These are phyloP conservation scores for Melierax canorus DNA, from an alignment of 2,113 vertebrate species.

Conservation along the genomic window DNA sequence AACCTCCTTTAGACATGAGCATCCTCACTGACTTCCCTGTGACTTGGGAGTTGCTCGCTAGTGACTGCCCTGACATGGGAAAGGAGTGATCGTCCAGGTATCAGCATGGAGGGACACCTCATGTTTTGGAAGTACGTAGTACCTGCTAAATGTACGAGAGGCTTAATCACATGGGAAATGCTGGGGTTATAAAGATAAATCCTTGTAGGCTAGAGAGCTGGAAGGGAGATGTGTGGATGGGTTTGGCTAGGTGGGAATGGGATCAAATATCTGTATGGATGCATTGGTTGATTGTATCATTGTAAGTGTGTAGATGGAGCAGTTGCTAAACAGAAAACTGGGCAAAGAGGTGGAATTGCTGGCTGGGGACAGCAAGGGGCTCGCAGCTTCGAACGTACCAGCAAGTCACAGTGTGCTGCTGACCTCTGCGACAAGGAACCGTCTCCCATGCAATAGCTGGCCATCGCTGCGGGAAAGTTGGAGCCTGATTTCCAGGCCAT, in stretches of 20 bases:
- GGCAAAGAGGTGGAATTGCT: neutral
- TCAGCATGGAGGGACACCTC: neutral
- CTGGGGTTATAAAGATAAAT: neutral
- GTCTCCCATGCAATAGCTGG: accelerated
- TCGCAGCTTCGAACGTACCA: neutral
- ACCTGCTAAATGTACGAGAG: neutral
- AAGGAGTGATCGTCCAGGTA: neutral
- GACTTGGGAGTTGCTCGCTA: neutral
- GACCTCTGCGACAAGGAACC: neutral
- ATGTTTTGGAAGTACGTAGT: neutral
- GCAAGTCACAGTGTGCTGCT: neutral
- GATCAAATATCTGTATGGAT: neutral
- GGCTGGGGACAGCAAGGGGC: neutral
- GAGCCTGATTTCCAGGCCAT: neutral
- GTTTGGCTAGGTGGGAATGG: neutral
- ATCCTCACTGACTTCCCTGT: neutral
- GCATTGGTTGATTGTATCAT: neutral
- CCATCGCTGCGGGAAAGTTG: neutral
- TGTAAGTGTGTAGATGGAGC: neutral
- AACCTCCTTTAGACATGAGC: neutral
- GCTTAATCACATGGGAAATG: neutral
- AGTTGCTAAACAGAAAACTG: neutral
- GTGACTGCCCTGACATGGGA: neutral
- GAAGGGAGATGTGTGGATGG: neutral
- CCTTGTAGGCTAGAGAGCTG: neutral